Conservation (phyloP, 2,113 vertebrate genomes). For the Megaleporinus macrocephalus region DNA sequence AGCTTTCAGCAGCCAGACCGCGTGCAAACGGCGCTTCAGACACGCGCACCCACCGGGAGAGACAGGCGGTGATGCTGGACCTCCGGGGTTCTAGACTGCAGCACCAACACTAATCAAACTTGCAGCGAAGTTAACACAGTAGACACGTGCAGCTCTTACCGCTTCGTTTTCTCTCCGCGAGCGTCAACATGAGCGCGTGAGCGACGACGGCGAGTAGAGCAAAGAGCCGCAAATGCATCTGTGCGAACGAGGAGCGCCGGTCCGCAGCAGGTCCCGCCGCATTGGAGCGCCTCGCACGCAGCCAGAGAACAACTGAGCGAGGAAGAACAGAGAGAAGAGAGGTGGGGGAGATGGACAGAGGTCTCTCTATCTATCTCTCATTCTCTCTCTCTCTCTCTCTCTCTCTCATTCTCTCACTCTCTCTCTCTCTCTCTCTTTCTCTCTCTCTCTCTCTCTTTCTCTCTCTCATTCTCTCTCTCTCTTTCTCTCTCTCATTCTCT, state of each 20-base stretch:
- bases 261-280: conserved; percentile 63
- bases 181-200: conserved; percentile 66
- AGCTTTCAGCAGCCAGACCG: neutral
- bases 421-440: neutral
- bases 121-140: too few relatives aligned
- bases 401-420: neutral
- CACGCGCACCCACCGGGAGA: too few relatives aligned
- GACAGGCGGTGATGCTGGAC: too few relatives aligned
- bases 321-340: conserved; percentile 34
- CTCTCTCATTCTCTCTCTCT: too few relatives aligned
- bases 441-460: neutral
- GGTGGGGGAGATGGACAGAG: conserved; percentile 19
- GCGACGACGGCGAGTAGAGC: conserved; percentile 68
- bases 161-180: conserved; percentile 61
- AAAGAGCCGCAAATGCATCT: conserved; percentile 75
- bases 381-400: conserved; percentile 5
- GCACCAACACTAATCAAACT: too few relatives aligned
- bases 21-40: neutral
- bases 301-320: conserved; percentile 14
- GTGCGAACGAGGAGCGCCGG: conserved; percentile 68
- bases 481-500: neutral
- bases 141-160: conserved; percentile 60
- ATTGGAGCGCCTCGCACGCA: conserved; percentile 61
- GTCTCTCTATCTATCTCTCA: conserved; percentile 13
- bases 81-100: too few relatives aligned